phyloP scores from a whole-genome alignment of 2,888 invertebrate species.

The Listrodromus nycthemerus region DNA sequence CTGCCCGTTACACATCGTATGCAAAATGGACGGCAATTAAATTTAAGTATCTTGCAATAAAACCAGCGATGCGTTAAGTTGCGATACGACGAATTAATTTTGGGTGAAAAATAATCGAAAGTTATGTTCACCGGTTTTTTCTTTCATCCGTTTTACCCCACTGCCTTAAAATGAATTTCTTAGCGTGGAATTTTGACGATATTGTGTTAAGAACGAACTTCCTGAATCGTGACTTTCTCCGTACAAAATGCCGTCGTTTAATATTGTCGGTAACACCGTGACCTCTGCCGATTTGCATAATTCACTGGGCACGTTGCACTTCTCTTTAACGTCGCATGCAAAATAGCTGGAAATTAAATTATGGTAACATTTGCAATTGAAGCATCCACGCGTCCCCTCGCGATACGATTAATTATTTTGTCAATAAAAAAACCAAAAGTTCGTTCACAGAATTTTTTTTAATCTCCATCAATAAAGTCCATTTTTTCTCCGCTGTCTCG shows the following conservation, averaged over 20 bases:
- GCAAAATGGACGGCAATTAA: conserved; percentile 37
- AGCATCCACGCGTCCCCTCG: conserved; percentile 5
- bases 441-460: not conserved
- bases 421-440: conserved; percentile 19
- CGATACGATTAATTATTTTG: conserved; percentile 26
- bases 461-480: too few species aligned
- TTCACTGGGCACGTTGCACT: not conserved
- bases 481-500: too few species aligned
- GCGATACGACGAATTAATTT: conserved; percentile 23
- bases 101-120: conserved; percentile 5
- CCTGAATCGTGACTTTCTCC: conserved; percentile 41
- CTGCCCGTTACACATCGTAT: not conserved
- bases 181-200: not conserved
- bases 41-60: conserved; percentile 30
- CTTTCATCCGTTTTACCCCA: too few species aligned
- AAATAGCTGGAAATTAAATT: conserved; percentile 42
- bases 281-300: conserved; percentile 26
- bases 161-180: not conserved
- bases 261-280: conserved; percentile 17
- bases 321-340: not conserved
- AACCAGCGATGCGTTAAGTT: conserved; percentile 14
- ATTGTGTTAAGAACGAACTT: not conserved
- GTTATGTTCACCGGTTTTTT: not conserved
- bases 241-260: not conserved
- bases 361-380: conserved; percentile 9